Base-by-base conservation (phyloP, 23 tunicate genomes). In the Diplosoma virens region DNA sequence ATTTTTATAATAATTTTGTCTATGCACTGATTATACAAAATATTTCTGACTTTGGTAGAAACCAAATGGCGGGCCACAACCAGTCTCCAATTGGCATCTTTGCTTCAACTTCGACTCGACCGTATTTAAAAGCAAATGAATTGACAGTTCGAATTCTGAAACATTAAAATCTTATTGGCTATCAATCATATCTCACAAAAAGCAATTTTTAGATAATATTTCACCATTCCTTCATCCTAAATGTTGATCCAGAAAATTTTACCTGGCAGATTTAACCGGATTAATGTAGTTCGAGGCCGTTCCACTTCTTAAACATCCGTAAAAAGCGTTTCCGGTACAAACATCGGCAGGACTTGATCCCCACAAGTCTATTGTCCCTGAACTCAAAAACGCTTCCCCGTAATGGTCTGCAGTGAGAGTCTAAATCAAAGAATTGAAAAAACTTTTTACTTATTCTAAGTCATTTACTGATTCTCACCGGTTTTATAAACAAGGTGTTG, bases 1-100 rank as follows among this genome's bases (percentile, higher is more conserved):
- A n/a, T n/a, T n/a, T n/a, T n/a, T n/a, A n/a, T n/a, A n/a, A n/a
- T n/a, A n/a, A n/a, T n/a, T n/a, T n/a, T n/a, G n/a, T n/a, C n/a
- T n/a, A n/a, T n/a, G n/a, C n/a, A n/a, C n/a, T n/a, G n/a, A n/a
- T n/a, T n/a, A n/a, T n/a, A n/a, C n/a, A n/a, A n/a, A n/a, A n/a
- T n/a, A n/a, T n/a, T n/a, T n/a, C 85, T 35, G 59, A 82, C 93
- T 91, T 93, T 30, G 98, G 98, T 28, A 93, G 66, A 53, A 93
- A 47, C 98, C 98, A 93, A 33, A 93, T 86, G 20, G 98, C 98
- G 23, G 98, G 98, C 98, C 98, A 93, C 29, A 93, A 31, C 98
- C 98, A 93, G 64, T 93, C 98, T 1, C 98, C 98, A 25, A 56
- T 48, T 17, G 98, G 98, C 85, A 93, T 81, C 77, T 93, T 86